Conservation (phyloP, 1,140 invertebrate species). For the Zaprionus ornatus region DNA sequence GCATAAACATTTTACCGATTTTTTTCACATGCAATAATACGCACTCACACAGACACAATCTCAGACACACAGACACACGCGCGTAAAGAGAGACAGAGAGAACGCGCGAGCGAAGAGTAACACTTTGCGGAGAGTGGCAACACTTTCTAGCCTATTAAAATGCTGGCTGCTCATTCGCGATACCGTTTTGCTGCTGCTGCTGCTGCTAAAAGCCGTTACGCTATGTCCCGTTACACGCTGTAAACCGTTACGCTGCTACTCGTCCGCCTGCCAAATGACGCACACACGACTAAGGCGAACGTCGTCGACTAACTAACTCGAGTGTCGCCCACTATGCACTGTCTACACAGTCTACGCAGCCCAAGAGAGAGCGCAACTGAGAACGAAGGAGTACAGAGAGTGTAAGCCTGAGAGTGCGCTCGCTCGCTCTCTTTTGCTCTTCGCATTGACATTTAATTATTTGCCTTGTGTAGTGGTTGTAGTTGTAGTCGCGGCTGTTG, state of each 20-base stretch:
- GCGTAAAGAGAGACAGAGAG: slow-evolving; percentile 19
- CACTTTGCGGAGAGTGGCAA: slow-evolving; percentile 23
- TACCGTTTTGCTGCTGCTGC: slow-evolving; percentile 20
- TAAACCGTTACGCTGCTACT: slow-evolving; percentile 16
- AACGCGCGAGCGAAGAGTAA: slow-evolving; percentile 13
- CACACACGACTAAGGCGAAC: slow-evolving; percentile 44
- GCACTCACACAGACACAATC: slow-evolving; percentile 28
- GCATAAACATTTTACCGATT: slow-evolving; percentile 72
- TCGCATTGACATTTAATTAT: slow-evolving; percentile 57
- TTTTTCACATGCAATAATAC: slow-evolving; percentile 40
- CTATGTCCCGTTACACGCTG: slow-evolving; percentile 4
- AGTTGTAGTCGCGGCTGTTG: slow-evolving; percentile 20
- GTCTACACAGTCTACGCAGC: too few relatives aligned
- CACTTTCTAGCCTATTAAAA: slow-evolving; percentile 29
- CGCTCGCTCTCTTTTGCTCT: slow-evolving; percentile 21
- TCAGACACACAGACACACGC: slow-evolving; percentile 37
- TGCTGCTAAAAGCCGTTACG: slow-evolving; percentile 37
- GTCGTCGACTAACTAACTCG: slow-evolving; percentile 60
- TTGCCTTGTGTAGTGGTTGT: slow-evolving; percentile 36
- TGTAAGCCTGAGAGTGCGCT: neutral
- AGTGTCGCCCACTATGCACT: slow-evolving; percentile 2
- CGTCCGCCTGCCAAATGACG: slow-evolving; percentile 52
- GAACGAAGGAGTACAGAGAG: neutral
- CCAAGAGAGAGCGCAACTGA: slow-evolving; percentile 13
- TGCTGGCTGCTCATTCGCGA: slow-evolving; percentile 28